Conservation (phyloP, 1,140 invertebrate genomes). For the Cepaea nemoralis region DNA sequence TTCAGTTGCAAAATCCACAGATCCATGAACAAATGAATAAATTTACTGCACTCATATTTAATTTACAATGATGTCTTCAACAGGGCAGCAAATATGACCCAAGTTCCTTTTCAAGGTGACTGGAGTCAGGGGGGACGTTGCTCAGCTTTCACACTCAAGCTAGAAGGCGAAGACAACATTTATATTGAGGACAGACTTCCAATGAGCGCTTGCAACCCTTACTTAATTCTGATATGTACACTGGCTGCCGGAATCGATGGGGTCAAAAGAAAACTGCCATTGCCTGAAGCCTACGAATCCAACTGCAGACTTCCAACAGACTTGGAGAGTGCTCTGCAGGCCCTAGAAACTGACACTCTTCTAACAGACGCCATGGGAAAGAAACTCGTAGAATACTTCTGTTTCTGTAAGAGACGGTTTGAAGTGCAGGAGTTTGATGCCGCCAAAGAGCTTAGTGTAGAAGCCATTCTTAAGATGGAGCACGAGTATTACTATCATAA, state of each 20-base stretch:
- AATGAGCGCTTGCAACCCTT: slow-evolving; percentile 48
- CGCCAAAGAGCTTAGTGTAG: too few species aligned
- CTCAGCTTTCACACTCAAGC: slow-evolving; percentile 32
- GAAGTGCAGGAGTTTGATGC: too few species aligned
- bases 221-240: slow-evolving; percentile 50
- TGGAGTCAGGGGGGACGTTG: slow-evolving; percentile 45
- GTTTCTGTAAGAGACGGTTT: too few species aligned
- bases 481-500: too few species aligned
- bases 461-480: too few species aligned
- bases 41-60: too few species aligned
- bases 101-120: slow-evolving; percentile 37
- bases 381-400: slow-evolving; percentile 11
- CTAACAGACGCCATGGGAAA: slow-evolving; percentile 11
- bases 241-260: slow-evolving; percentile 55
- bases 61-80: too few species aligned
- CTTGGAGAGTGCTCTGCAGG: background rate
- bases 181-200: slow-evolving; percentile 52
- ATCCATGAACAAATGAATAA: too few species aligned
- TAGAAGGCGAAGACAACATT: slow-evolving; percentile 22
- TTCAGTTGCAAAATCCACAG: too few species aligned
- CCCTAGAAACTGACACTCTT: background rate
- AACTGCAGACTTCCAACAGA: background rate
- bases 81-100: too few species aligned
- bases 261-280: slow-evolving; percentile 41
- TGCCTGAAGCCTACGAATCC: background rate